Base-by-base conservation (phyloP, 1,140 invertebrate species). In the Drosophila ogumai region DNA sequence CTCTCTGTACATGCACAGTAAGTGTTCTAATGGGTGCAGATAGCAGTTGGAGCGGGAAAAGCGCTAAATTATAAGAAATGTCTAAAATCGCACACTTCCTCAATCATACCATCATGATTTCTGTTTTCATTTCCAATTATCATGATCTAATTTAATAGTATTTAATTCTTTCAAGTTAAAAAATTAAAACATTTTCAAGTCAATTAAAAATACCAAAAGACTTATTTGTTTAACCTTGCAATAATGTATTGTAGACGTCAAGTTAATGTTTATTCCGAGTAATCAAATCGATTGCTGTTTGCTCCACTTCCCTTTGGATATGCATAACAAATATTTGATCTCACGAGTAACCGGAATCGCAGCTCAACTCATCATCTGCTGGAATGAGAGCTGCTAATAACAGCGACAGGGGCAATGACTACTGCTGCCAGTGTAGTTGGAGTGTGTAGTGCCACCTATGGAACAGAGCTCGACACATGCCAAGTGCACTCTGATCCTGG, bases 401-500 rank as follows among this genome's bases (percentile, higher is more conserved):
- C 52, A 78, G 40, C 34, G 36, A n/a, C 58, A 55, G 44, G 40
- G 58, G 36, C 17, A 61, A 52, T 43, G 22, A 36, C 38, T 52
- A 44, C 65, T 71, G 60, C 46, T 61, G 55, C 31, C 19, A 13
- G 31, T 34, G 22, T 47, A 28, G 19, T 7, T 13, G 22, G 25
- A 46, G 19, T n/a, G 8, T 15, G n/a, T 44, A 49, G 50, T 32
- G 36, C 32, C 65, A 58, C 52, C 66, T 28, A 59, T 36, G 10
- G 13, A 50, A 72, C 50, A 72, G 47, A 58, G 63, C 50, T 63
- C 50, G 66, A 81, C 74, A 82, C 74, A 77, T 60, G 59, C 76
- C 79, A 81, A 85, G 82, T 82, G 82, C 79, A 82, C 82, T 86
- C 40, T 58, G 40, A 74, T 50, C 38, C 55, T 25, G 43, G 15